These are phyloP conservation scores for Oncorhynchus nerka DNA, from an alignment of 2,113 vertebrate species.

Conservation along the genomic window DNA sequence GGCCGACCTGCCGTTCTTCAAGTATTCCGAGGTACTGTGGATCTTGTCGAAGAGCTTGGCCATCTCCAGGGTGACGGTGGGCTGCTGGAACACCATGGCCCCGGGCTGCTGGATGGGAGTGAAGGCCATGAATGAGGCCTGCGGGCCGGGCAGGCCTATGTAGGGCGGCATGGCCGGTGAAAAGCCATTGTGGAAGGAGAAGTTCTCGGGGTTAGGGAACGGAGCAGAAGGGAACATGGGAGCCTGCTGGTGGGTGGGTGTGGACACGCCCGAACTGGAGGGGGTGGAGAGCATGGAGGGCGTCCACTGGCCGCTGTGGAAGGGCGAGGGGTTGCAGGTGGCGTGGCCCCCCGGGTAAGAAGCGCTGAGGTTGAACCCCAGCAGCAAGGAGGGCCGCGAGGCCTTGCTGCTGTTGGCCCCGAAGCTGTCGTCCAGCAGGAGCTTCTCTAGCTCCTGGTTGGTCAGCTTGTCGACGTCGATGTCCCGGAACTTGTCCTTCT, in stretches of 20 bases:
- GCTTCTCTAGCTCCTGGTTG: slow-evolving; percentile 88
- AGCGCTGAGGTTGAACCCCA: slow-evolving; percentile 82
- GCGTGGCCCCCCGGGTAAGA: slow-evolving; percentile 80
- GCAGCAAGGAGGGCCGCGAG: slow-evolving; percentile 65
- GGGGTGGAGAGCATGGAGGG: slow-evolving; percentile 73
- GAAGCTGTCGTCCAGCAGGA: slow-evolving; percentile 89
- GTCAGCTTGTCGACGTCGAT: slow-evolving; percentile 91
- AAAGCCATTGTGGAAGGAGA: slow-evolving; percentile 88
- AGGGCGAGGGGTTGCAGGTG: slow-evolving; percentile 66
- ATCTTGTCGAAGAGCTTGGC: slow-evolving; percentile 95
- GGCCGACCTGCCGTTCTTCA: slow-evolving; percentile 86
- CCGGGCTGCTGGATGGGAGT: slow-evolving; percentile 72
- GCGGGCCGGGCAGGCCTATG: slow-evolving; percentile 74
- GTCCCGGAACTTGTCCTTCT: slow-evolving; percentile 77
- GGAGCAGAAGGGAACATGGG: slow-evolving; percentile 79
- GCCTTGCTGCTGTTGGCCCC: slow-evolving; percentile 73
- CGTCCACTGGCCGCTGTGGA: slow-evolving; percentile 82
- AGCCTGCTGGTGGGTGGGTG: slow-evolving; percentile 62
- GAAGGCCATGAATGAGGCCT: slow-evolving; percentile 82
- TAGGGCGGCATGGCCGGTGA: slow-evolving; percentile 74
- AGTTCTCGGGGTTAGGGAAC: slow-evolving; percentile 74
- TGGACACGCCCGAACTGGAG: slow-evolving; percentile 69
- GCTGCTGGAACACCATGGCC: slow-evolving; percentile 76
- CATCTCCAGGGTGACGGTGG: slow-evolving; percentile 86
- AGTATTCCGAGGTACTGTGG: slow-evolving; percentile 92